Percentiles rank a stretch among this genome's conserved stretches.
Conservation (phyloP, 2,113 vertebrate species). For the Stigmatopora nigra region DNA sequence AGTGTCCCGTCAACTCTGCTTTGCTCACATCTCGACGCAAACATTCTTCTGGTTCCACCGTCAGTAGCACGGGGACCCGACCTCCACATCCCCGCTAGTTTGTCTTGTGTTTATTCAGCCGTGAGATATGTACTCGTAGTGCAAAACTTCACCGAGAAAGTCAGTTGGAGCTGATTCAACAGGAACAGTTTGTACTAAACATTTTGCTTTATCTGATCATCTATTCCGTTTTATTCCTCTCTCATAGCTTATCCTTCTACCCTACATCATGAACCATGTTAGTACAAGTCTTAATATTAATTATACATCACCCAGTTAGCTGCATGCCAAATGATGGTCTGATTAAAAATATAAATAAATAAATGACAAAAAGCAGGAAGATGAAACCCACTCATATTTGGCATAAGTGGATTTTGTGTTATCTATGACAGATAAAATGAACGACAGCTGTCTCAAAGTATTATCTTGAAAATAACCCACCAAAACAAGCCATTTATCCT, state of each 20-base stretch:
- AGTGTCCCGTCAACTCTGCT: neutral
- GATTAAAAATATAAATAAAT: slow-evolving; percentile 36
- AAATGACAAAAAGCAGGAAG: slow-evolving; percentile 17
- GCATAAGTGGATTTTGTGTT: slow-evolving; percentile 14
- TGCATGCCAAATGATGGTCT: slow-evolving; percentile 42
- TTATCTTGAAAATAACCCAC: no score
- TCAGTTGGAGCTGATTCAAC: neutral
- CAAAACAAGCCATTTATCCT: no score
- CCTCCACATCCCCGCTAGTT: slow-evolving; percentile 5
- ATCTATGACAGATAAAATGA: no score
- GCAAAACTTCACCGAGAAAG: slow-evolving; percentile 8
- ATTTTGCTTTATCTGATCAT: slow-evolving; percentile 17
- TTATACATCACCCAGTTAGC: slow-evolving; percentile 57
- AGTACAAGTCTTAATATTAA: slow-evolving; percentile 41
- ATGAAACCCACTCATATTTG: slow-evolving; percentile 7
- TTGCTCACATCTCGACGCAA: neutral
- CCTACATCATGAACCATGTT: slow-evolving; percentile 44
- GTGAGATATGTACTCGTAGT: slow-evolving; percentile 36
- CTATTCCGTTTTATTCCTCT: slow-evolving; percentile 15
- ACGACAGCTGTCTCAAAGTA: no score
- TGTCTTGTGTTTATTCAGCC: slow-evolving; percentile 24
- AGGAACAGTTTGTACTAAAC: neutral
- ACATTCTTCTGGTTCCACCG: slow-evolving; percentile 9
- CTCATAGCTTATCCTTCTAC: slow-evolving; percentile 30
- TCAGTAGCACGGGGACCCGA: slow-evolving; percentile 1